A percentile compares a stretch with the other conserved stretches of the same genome.
phyloP scores from a whole-genome alignment of 2,113 vertebrate genomes.

The Limnothrissa miodon region DNA sequence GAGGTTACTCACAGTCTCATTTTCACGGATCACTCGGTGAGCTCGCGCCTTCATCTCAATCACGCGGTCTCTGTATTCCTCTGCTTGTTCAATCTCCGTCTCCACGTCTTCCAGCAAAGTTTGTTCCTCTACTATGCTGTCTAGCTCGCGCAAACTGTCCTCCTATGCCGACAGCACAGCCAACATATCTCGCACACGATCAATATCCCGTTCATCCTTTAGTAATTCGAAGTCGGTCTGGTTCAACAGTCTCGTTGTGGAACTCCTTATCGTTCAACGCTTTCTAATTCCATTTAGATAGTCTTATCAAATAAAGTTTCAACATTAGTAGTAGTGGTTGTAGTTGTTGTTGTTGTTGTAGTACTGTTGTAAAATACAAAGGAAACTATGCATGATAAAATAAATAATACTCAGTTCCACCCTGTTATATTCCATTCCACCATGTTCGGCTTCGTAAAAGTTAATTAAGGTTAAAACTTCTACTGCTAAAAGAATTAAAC shows the following conservation, averaged over 20 bases:
- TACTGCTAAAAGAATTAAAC: too few relatives aligned
- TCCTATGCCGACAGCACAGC: conserved; percentile 18
- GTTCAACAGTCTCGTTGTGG: conserved; percentile 19
- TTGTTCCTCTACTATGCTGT: background rate
- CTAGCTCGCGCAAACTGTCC: conserved; percentile 4
- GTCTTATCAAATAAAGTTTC: conserved; percentile 29
- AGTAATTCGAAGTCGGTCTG: background rate
- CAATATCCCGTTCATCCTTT: background rate
- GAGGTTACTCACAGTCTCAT: too few relatives aligned
- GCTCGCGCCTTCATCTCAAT: background rate
- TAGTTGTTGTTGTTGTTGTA: too few relatives aligned
- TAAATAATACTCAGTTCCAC: too few relatives aligned
- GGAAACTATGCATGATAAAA: too few relatives aligned
- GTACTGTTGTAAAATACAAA: too few relatives aligned
- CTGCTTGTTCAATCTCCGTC: background rate
- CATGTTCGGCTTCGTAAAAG: too few relatives aligned
- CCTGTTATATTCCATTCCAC: too few relatives aligned
- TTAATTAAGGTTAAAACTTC: too few relatives aligned
- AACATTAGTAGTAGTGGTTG: too few relatives aligned
- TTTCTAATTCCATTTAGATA: background rate
- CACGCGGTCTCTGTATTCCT: background rate
- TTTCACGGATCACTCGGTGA: background rate
- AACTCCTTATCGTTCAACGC: background rate
- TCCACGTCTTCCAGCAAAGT: too few relatives aligned
- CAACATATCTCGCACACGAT: background rate